phyloP scores from a whole-genome alignment of 2,797 vertebrate species.

The Onychomys arenicola region DNA sequence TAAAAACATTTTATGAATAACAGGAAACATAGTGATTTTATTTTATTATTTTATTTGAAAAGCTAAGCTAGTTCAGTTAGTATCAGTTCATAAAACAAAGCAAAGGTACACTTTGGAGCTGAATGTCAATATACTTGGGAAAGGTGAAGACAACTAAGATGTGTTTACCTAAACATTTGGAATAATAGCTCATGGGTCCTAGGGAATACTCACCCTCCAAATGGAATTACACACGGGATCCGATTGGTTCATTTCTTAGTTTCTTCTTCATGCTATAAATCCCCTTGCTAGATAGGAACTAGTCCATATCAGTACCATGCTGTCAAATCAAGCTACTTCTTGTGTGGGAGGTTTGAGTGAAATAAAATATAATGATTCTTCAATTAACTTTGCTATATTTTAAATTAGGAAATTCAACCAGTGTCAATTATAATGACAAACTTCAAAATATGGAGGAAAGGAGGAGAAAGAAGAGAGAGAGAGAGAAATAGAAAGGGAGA shows the following conservation, averaged over 20 bases:
- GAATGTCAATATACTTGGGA: conserved; percentile 72
- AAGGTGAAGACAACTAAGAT: conserved; percentile 69
- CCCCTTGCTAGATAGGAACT: conserved; percentile 66
- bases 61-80: conserved; percentile 56
- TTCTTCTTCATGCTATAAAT: conserved; percentile 50
- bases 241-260: conserved; percentile 57
- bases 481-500: not conserved
- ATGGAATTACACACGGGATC: not conserved
- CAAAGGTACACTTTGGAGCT: conserved; percentile 51
- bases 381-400: conserved; percentile 77
- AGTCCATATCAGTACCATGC: conserved; percentile 39
- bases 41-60: conserved; percentile 31
- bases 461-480: not conserved
- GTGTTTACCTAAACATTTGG: conserved; percentile 73
- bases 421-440: conserved; percentile 74
- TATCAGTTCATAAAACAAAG: conserved; percentile 69
- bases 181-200: conserved; percentile 66
- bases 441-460: not conserved
- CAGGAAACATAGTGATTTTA: conserved; percentile 11
- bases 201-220: conserved; percentile 52
- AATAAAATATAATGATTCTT: conserved; percentile 66
- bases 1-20: not conserved
- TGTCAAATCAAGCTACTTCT: conserved; percentile 56
- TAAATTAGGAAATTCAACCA: conserved; percentile 71
- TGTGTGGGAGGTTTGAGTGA: not conserved